phyloP scores from a whole-genome alignment of 2,113 vertebrate genomes.

The Peucedramus taeniatus region DNA sequence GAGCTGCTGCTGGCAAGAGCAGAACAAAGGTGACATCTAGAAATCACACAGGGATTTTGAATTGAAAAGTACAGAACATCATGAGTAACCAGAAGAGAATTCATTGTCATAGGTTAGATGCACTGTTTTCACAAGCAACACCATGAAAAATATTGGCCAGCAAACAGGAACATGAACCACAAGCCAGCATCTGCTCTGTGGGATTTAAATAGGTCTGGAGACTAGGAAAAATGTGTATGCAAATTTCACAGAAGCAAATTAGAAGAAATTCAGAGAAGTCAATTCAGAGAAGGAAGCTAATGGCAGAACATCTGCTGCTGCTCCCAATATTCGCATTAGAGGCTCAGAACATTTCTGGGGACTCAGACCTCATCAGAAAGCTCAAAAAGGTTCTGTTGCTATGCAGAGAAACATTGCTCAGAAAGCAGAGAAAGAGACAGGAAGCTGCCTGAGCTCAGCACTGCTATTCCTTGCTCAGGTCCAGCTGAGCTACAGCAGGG shows the following conservation, averaged over 20 bases:
- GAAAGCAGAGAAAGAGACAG: neutral
- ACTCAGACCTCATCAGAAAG: neutral
- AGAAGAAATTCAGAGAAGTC: slow-evolving; percentile 38
- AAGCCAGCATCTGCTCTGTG: neutral
- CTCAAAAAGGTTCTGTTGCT: slow-evolving; percentile 15
- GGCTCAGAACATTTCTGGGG: neutral
- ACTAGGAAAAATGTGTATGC: neutral
- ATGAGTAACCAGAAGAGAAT: neutral
- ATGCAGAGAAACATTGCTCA: neutral
- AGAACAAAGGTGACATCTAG: neutral
- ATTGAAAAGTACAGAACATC: neutral
- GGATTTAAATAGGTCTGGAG: neutral
- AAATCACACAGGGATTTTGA: neutral
- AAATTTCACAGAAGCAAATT: slow-evolving; percentile 23
- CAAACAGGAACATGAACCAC: neutral
- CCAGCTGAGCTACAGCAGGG: neutral
- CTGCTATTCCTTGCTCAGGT: neutral
- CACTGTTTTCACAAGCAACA: neutral
- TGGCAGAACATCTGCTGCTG: slow-evolving; percentile 37
- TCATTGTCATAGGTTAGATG: neutral
- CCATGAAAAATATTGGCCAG: neutral
- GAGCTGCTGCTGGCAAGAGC: neutral
- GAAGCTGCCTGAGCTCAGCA: neutral
- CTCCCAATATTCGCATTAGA: neutral
- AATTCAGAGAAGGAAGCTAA: slow-evolving; percentile 22